Evolutionary conservation across 2,888 invertebrate genomes (phyloP), one percentile per base, ranked within the genome.

Genomic region (Anthoptus insignis): DNA sequence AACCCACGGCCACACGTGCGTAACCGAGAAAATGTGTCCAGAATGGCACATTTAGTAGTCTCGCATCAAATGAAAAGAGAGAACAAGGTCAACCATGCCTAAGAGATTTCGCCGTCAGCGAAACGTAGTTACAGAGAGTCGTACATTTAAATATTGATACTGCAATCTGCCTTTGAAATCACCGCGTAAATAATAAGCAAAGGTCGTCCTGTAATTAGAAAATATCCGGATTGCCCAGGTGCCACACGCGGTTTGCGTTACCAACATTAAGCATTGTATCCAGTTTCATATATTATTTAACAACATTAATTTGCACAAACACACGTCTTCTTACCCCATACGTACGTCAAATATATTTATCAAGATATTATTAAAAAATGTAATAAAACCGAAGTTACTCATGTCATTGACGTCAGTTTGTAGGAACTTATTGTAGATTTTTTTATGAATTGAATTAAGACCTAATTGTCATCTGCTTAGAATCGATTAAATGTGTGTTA

Each of bases 141-240:
- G 39, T 63, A 56, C 66, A 65, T 78, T 87, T 83, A 82, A 88
- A 89, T 88, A 89, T 88, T 88, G 86, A 89, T 83, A 79, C 65
- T 73, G 79, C 80, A 85, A 85, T 86, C 77, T 77, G 72, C 80
- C 79, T 84, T 79, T 79, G 77, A 77, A 80, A 68, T 60, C 70
- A 60, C 64, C 68, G 61, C 66, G 66, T 69, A 65, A 64, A 73
- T 75, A 69, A 73, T 70, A 58, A 71, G 66, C 61, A 68, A 68
- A 68, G 66, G 72, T 56, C 70, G 65, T 71, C 66, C 57, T 65
- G 64, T 67, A 71, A 70, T 74, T 72, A 70, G 54, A 39, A 57
- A 64, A 64, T 50, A 57, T 39, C 42, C 56, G 50, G n/a, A 50
- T 57, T 50, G 64, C 21, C 49, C 27, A 14, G 16, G 13, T 37